Base-by-base conservation (phyloP, 2,888 invertebrate genomes). In the Polylopha cassiicola region DNA sequence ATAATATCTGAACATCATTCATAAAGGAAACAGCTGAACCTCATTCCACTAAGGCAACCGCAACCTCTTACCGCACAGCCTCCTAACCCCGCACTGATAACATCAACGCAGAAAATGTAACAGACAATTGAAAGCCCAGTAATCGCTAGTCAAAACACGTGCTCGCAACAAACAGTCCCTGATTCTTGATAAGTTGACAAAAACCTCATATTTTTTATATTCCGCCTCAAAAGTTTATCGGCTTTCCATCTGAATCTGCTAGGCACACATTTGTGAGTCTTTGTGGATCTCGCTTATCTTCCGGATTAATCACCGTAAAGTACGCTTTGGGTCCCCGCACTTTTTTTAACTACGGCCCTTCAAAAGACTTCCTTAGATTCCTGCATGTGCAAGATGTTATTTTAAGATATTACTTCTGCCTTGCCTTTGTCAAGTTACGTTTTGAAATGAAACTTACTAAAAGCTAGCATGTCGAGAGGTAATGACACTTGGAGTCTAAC, bases 211-310 rank as follows among this genome's bases (percentile, higher is more conserved):
- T 23, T 38, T 27, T 43, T 43, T 61, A 65, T 69, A 70, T 70
- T 68, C 62, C 68, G 66, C 74, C 65, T 68, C 68, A 76, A 73
- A 78, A 73, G 69, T 77, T 81, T 82, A 82, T 82, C 82, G 66
- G 73, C 77, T 80, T 73, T 72, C 61, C 61, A 81, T 81, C 80
- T 74, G 69, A 75, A 80, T 80, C 81, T 79, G 70, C 75, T 77
- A 73, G 72, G 80, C 74, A 80, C 81, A 82, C 74, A 80, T 80
- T 79, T 77, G 68, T 71, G 53, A 50, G 68, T 69, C 73, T 75
- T 76, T 79, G 73, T 62, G 73, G 65, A 54, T 33, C 46, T 60
- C 15, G 27, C 64, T 78, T 82, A 82, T 82, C 82, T 55, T 54
- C 29, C 48, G 74, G 73, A 69, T 75, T 80, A 79, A 81, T 80